phyloP scores from a whole-genome alignment of 2,888 invertebrate genomes.

The Megamerina dolium region DNA sequence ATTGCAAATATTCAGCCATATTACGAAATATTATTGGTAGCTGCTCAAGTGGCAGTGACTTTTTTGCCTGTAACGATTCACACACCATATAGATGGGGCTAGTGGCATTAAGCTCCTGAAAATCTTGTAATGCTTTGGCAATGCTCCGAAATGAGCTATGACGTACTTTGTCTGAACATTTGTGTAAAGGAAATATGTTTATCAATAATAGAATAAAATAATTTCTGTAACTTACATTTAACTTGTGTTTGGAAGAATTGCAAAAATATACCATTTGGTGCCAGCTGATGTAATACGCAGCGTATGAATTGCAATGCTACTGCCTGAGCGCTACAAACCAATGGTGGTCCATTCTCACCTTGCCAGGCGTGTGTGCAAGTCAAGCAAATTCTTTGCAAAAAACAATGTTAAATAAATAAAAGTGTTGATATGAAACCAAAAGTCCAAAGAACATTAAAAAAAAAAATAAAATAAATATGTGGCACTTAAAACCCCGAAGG shows the following conservation, averaged over 20 bases:
- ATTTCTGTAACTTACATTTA: conserved; percentile 56
- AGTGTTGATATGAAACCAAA: not conserved
- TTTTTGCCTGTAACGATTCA: conserved; percentile 69
- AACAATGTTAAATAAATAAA: not conserved
- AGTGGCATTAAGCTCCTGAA: conserved; percentile 90
- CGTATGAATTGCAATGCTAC: conserved; percentile 96
- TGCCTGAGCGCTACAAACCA: conserved; percentile 91
- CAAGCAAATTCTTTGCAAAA: conserved; percentile 60
- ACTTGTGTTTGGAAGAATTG: conserved; percentile 91
- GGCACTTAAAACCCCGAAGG: too few species aligned
- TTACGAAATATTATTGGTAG: conserved; percentile 80
- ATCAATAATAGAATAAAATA: not conserved
- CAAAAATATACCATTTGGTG: conserved; percentile 93
- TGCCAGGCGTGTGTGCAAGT: conserved; percentile 85
- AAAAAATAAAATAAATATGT: too few species aligned
- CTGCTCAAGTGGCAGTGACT: conserved; percentile 63
- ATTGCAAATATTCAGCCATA: conserved; percentile 88
- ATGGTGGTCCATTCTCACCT: conserved; percentile 75
- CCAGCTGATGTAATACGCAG: conserved; percentile 92
- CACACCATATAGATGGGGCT: conserved; percentile 84
- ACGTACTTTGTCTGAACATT: conserved; percentile 51
- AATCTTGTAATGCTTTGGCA: conserved; percentile 88
- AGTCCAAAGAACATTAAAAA: too few species aligned
- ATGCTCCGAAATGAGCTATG: conserved; percentile 90
- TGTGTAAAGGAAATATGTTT: not conserved